Evolutionary conservation across 2,797 vertebrate genomes (phyloP), one percentile per base, ranked within the genome.

Genomic region (Poeciliopsis paucimaculata): DNA sequence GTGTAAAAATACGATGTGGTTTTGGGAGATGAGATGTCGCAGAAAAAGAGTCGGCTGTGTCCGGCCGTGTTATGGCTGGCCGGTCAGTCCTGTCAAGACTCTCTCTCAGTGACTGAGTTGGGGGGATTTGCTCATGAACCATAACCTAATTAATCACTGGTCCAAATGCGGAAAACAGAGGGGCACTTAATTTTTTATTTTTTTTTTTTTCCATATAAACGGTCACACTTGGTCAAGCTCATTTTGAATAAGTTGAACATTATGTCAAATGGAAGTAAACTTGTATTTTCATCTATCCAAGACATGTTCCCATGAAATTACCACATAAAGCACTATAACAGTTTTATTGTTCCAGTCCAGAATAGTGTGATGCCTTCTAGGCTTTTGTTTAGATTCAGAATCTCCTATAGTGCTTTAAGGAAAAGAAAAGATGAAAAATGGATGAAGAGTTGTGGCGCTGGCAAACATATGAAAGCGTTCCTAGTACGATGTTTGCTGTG

Each of bases 401-500:
- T 81, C 55, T 76, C 74, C 68, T 70, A 75, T 74, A 57, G 73
- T 16, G 45, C 75, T 76, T 45, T 45, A 62, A 62, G 73, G 72
- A 79, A 89, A 91, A 77, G 55, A 86, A 84, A 88, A 55, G 51
- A 75, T 5, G 3, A 41, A 41, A 43, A 78, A 82, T 57, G 73
- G 80, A 57, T 78, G 83, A 77, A 75, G 79, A 82, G 77, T 39
- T 77, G 72, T 79, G 86, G 84, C 85, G 81, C 83, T 92, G 90
- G 87, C 89, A 82, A 66, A 83, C 72, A 81, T 70, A 78, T 84
- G 87, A 82, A 84, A 88, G 78, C 79, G 66, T 86, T 83, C 79
- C 73, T 90, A 80, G 88, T 91, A 90, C 87, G 89, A 89, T 91
- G 91, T 89, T 90, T 91, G 89, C 88, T 90, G 87, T 82, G 73